phyloP scores from a whole-genome alignment of 2,797 vertebrate species.

The Rhadinocentrus ornatus region DNA sequence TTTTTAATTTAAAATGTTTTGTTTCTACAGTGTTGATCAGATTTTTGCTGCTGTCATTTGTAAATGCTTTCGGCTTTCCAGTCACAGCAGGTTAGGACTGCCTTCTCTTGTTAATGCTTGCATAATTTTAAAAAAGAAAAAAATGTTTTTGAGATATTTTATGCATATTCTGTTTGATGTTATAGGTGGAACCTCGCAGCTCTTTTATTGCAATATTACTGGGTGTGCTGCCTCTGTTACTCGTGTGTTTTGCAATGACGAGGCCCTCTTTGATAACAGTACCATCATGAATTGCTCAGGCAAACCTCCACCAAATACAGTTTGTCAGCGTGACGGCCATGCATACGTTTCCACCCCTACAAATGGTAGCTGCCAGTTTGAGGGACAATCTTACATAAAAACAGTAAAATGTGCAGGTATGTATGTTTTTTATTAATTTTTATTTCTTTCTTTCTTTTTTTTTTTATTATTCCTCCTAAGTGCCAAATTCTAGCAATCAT shows the following conservation, averaged over 20 bases:
- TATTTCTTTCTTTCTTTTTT: no score
- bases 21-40: neutral
- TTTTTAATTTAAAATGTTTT: neutral
- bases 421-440: neutral
- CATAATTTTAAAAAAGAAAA: neutral
- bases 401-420: slow-evolving; percentile 34
- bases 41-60: neutral
- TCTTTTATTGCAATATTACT: slow-evolving; percentile 6
- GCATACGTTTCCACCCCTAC: neutral
- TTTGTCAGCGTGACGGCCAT: slow-evolving; percentile 18
- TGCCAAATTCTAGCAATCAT: neutral
- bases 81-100: slow-evolving; percentile 3
- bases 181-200: slow-evolving; percentile 3
- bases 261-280: rapidly evolving
- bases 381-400: rapidly evolving
- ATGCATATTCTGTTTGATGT: neutral
- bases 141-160: neutral
- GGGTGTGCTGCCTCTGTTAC: slow-evolving; percentile 19
- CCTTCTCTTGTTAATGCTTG: neutral
- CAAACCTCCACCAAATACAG: neutral
- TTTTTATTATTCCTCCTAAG: no score
- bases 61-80: rapidly evolving
- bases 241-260: rapidly evolving
- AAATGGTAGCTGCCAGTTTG: neutral
- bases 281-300: neutral